Percentiles rank a stretch among this genome's conserved stretches.
Evolutionary conservation across 2,797 vertebrate genomes (phyloP).

Genomic region (Clarias laeviceps): DNA sequence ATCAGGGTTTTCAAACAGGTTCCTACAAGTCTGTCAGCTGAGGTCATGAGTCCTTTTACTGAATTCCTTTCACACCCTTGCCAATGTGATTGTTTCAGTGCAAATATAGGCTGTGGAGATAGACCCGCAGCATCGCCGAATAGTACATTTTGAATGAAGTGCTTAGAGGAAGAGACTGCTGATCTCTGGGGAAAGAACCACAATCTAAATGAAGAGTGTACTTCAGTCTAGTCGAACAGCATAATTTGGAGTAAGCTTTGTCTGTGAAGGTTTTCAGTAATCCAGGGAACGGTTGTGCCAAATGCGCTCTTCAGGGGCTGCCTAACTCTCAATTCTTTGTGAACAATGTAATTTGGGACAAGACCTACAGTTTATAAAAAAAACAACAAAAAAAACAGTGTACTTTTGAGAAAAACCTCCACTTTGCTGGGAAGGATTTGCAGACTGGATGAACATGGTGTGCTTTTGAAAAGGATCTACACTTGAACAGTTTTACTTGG

Average conservation of each 20-base stretch:
- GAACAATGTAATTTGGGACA: too few relatives aligned
- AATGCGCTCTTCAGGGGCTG: too few relatives aligned
- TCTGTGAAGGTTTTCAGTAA: too few relatives aligned
- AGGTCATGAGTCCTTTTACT: slow-evolving; percentile 3
- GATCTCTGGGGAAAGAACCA: background rate
- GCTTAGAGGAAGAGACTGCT: background rate
- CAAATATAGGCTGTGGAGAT: background rate
- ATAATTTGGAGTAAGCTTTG: too few relatives aligned
- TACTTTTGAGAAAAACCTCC: background rate
- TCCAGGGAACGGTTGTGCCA: too few relatives aligned
- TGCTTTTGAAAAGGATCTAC: background rate
- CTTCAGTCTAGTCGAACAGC: background rate
- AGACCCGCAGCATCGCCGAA: background rate
- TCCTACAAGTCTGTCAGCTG: background rate
- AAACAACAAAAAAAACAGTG: background rate
- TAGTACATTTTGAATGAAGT: background rate
- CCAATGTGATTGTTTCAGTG: background rate
- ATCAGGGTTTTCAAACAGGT: background rate
- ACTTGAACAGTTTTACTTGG: background rate
- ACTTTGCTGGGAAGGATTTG: background rate
- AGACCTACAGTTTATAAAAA: too few relatives aligned
- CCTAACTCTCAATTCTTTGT: too few relatives aligned
- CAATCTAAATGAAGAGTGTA: background rate
- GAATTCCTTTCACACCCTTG: background rate
- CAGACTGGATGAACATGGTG: background rate